Evolutionary conservation across 2,797 vertebrate species (phyloP), one percentile per base, ranked within the genome.

Genomic region (Argya squamiceps): DNA sequence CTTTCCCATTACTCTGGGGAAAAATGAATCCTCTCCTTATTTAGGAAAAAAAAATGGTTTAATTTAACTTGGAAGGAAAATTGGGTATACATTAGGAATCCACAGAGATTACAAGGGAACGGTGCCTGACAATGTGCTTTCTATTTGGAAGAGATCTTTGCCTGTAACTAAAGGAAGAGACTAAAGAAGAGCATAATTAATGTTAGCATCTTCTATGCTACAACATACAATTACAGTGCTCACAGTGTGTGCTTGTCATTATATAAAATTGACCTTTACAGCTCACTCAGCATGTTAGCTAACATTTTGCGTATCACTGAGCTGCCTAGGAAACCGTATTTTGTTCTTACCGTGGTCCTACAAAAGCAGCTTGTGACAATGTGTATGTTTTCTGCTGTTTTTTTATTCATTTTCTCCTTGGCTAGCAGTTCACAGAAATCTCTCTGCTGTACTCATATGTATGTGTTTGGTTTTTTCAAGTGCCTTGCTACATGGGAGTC

Each of bases 401-500:
- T 41, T 52, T 65, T 41, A 4, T 50, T 86, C 5, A 8, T 71
- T 62, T 86, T 92, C 60, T 89, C 58, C 62, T 69, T 88, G 62
- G 47, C 55, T 94, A 59, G 41, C 46, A 36, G 43, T 46, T 71
- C 65, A 63, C 58, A 84, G 69, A 65, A 81, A n/a, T 41, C 50
- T 71, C 8, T 70, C 55, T 78, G 39, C 73, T 89, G 6, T 81
- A 73, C 76, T 96, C 18, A 86, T 24, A 36, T 49, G n/a, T 43
- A 4, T 95, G 41, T 90, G 36, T 30, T 83, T 24, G 15, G 11
- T 60, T 65, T 76, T 88, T 55, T 97, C 74, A 87, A 98, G 98
- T 98, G 98, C 98, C 98, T 98, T 98, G 98, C 99, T 68, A 98
- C 98, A 21, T 98, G 98, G 98, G 98, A 98, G 89, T 97, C 98